These are phyloP conservation scores for Sorex araneus DNA, from an alignment of 2,113 vertebrate species.

Conservation along the genomic window DNA sequence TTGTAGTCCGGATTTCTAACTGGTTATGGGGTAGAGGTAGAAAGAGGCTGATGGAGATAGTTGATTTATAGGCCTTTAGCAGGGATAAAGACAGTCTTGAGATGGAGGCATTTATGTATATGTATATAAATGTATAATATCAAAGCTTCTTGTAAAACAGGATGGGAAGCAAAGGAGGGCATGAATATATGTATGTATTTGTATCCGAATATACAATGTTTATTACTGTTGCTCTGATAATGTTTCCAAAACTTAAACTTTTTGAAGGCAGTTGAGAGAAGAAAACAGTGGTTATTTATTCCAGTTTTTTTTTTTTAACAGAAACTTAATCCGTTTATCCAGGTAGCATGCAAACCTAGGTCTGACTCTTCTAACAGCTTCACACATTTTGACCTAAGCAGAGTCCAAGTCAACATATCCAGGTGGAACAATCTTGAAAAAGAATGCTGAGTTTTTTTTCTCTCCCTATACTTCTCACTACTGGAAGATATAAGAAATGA, in stretches of 20 bases:
- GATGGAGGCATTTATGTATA: no score
- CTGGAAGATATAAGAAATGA: background rate
- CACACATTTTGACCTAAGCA: background rate
- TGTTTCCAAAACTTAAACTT: no score
- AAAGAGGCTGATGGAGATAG: no score
- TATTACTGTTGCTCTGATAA: no score
- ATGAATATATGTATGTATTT: no score
- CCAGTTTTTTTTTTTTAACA: constrained; percentile 27
- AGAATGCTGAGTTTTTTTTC: background rate
- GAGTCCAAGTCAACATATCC: background rate
- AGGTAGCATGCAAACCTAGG: background rate
- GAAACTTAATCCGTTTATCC: background rate
- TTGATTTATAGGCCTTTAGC: no score
- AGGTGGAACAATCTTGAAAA: background rate
- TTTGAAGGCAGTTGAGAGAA: no score
- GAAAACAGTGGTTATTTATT: background rate
- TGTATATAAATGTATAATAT: no score
- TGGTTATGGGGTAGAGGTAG: background rate
- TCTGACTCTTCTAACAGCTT: background rate
- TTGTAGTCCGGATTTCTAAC: background rate
- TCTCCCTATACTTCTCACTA: background rate
- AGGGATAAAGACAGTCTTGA: no score
- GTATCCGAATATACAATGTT: no score
- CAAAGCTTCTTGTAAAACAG: no score
- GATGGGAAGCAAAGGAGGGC: no score